phyloP scores from a whole-genome alignment of 2,888 invertebrate species.

The Erynnis tages region DNA sequence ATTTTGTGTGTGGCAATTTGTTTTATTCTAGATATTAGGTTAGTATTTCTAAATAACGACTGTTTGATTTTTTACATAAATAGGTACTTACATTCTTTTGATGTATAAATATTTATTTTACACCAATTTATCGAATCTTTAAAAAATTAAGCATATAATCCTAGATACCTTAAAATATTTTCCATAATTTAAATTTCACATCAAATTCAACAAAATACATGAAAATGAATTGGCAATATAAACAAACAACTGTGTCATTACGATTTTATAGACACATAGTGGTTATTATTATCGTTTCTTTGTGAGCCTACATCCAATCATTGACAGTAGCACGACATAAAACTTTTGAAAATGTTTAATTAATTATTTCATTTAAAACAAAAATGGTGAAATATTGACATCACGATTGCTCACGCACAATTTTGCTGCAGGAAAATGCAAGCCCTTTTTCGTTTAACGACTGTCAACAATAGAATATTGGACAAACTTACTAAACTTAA shows the following conservation, averaged over 20 bases:
- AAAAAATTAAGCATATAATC: slow-evolving; percentile 46
- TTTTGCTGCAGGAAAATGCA: no score
- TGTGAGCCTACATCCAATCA: no score
- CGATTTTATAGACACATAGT: no score
- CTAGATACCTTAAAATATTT: slow-evolving; percentile 32
- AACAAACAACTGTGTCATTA: no score
- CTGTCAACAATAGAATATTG: neutral
- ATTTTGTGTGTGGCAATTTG: slow-evolving; percentile 44
- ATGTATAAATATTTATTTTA: slow-evolving; percentile 65
- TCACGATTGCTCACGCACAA: no score
- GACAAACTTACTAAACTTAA: slow-evolving; percentile 54
- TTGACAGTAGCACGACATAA: no score
- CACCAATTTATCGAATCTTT: slow-evolving; percentile 51
- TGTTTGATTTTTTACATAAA: slow-evolving; percentile 64
- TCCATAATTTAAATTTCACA: slow-evolving; percentile 25
- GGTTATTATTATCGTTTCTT: no score
- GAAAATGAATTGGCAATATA: neutral
- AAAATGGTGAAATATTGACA: no score
- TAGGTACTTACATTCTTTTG: slow-evolving; percentile 66
- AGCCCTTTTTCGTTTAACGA: no score
- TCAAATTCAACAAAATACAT: slow-evolving; percentile 18
- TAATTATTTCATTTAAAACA: no score
- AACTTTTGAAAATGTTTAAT: no score
- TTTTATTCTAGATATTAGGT: slow-evolving; percentile 39
- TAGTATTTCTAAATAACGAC: slow-evolving; percentile 45